Base-by-base conservation (phyloP, 2,113 vertebrate species). In the Laticauda laticaudata region DNA sequence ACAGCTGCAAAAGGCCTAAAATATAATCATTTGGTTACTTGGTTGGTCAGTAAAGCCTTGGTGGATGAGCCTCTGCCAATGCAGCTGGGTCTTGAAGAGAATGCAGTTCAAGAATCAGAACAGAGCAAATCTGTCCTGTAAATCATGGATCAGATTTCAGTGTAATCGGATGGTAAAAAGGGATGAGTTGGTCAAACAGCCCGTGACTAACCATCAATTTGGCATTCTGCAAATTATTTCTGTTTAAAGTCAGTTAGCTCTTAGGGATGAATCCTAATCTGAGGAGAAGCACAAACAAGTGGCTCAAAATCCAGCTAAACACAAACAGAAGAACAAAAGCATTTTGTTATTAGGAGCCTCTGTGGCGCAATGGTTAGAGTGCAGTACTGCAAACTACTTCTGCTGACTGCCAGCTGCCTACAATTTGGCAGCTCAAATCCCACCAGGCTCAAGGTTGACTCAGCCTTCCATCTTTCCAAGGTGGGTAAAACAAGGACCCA, bases 61-160 rank as follows among this genome's bases (percentile, higher is more conserved):
- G 69, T n/a, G 39, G 86, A 18, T 53, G 93, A 93, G 86, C 92
- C 92, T 97, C 94, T 86, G 26, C 94, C 96, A 86, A 81, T 92
- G n/a, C 92, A 95, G 92, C 91, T 86, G 51, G 56, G 29, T 57
- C 86, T 91, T 91, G 95, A 93, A 91, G 48, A 91, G 90, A 94
- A 91, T 97, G 95, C 59, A 92, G 89, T 94, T 93, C 93, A 93
- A 91, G 54, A 94, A 94, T 95, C 95, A 96, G 94, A 95, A 94
- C 45, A 91, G 93, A 91, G 0, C 0, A 69, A 94, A 91, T 45
- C 94, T 93, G 89, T 92, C 97, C 92, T 94, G 94, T 94, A 97
- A 97, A 94, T 89, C 91, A 94, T 90, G 92, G 92, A 87, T 95
- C 94, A 96, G 93, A 93, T 96, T 97, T 96, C 97, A 97, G 96